Evolutionary conservation across 2,888 invertebrate genomes (phyloP).

Genomic region (Campopleginae sp.): DNA sequence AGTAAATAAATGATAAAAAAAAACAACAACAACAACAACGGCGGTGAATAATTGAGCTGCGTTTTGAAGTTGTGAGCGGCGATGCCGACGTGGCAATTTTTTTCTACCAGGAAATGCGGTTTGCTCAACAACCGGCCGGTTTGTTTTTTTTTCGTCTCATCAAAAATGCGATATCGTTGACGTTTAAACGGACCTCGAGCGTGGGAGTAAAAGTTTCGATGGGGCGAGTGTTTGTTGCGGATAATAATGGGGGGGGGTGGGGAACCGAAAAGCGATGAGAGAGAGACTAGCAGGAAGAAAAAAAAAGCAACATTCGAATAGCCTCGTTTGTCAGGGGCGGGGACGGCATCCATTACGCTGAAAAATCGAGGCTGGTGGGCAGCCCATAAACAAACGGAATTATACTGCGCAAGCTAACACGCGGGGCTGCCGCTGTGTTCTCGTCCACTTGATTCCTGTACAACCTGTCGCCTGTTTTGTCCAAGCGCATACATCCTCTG

Average conservation of each 20-base stretch:
- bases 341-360: slow-evolving; percentile 81
- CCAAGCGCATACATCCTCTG: slow-evolving; percentile 59
- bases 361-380: slow-evolving; percentile 80
- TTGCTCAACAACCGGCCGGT: background rate
- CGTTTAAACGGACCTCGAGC: background rate
- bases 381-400: slow-evolving; percentile 83
- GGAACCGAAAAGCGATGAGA: slow-evolving; percentile 45
- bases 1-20: background rate
- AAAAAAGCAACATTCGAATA: slow-evolving; percentile 61
- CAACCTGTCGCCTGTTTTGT: slow-evolving; percentile 53
- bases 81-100: background rate
- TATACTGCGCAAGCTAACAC: slow-evolving; percentile 73
- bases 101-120: background rate
- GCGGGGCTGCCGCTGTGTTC: slow-evolving; percentile 13
- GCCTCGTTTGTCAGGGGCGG: slow-evolving; percentile 78
- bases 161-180: background rate
- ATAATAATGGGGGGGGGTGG: slow-evolving; percentile 33
- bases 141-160: background rate
- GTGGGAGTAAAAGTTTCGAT: background rate
- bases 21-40: no score
- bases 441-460: slow-evolving; percentile 72
- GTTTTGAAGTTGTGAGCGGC: background rate
- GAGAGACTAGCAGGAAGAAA: slow-evolving; percentile 38
- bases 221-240: slow-evolving; percentile 22
- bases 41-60: background rate